A percentile compares a stretch with the other conserved stretches of the same genome.
These are phyloP conservation scores for Heterotilapia buettikoferi DNA, from an alignment of 2,113 vertebrate species.

Conservation along the genomic window DNA sequence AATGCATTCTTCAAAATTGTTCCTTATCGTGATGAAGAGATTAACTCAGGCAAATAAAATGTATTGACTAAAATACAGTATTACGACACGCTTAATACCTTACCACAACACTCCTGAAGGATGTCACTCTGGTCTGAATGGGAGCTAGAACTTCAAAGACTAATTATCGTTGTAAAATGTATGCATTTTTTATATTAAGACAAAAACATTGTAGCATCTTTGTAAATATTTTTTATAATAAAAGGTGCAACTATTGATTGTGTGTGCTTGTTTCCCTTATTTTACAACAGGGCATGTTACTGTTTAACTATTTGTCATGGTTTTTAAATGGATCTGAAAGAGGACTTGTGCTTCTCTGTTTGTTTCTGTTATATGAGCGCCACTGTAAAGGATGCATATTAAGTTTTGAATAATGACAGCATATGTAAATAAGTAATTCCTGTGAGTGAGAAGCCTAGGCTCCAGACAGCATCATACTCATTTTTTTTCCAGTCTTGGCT, in stretches of 20 bases:
- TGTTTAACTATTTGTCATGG: neutral
- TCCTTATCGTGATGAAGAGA: slow-evolving; percentile 59
- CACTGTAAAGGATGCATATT: neutral
- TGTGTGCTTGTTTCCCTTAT: neutral
- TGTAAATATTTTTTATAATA: slow-evolving; percentile 81
- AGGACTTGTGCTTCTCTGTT: neutral
- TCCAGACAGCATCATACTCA: neutral
- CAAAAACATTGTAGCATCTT: slow-evolving; percentile 76
- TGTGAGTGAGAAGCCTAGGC: neutral
- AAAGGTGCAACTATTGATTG: slow-evolving; percentile 69
- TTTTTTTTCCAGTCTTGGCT: neutral
- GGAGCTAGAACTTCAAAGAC: slow-evolving; percentile 74
- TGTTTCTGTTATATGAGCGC: neutral
- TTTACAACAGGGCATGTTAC: neutral
- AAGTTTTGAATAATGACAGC: neutral
- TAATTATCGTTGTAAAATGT: slow-evolving; percentile 74
- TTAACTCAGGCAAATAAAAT: slow-evolving; percentile 72
- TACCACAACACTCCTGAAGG: slow-evolving; percentile 69
- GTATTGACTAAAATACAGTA: slow-evolving; percentile 68
- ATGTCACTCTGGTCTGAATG: slow-evolving; percentile 71
- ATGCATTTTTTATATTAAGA: slow-evolving; percentile 77
- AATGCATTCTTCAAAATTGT: slow-evolving; percentile 56
- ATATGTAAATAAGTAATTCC: neutral
- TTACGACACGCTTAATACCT: slow-evolving; percentile 65
- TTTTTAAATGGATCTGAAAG: neutral